Evolutionary conservation across 2,797 vertebrate species (phyloP).

Genomic region (Oophaga sylvatica): DNA sequence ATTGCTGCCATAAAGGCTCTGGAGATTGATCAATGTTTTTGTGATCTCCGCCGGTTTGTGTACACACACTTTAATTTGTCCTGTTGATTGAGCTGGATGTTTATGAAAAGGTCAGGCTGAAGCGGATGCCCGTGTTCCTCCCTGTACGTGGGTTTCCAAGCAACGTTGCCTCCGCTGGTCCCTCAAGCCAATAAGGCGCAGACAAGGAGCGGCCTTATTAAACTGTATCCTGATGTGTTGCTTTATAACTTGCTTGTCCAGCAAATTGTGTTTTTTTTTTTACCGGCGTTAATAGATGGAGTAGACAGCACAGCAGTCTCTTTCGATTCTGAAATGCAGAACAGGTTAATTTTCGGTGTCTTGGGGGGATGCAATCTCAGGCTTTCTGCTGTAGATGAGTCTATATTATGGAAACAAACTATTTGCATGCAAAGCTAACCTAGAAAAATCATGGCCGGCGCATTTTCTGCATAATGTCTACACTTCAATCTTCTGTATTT

Average conservation of each 20-base stretch:
- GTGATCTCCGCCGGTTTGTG: slow-evolving; percentile 15
- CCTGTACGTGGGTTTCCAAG: slow-evolving; percentile 51
- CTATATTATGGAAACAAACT: not conserved
- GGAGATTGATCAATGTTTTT: slow-evolving; percentile 15
- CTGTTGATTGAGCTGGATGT: slow-evolving; percentile 44
- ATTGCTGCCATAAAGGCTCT: slow-evolving; percentile 11
- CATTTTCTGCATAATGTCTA: not conserved
- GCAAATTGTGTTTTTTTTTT: slow-evolving; percentile 8
- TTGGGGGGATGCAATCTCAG: not conserved
- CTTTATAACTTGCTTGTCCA: slow-evolving; percentile 18
- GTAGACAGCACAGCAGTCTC: not conserved
- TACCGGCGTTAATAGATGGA: not conserved
- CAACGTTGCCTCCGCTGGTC: slow-evolving; percentile 38
- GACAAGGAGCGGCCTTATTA: slow-evolving; percentile 13
- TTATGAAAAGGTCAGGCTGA: slow-evolving; percentile 52
- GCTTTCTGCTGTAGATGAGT: not conserved
- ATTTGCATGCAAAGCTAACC: slow-evolving; percentile 8
- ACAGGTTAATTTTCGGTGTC: not conserved
- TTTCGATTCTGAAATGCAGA: not conserved
- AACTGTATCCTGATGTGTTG: slow-evolving; percentile 28
- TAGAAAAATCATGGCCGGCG: not conserved
- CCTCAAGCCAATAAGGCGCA: not conserved
- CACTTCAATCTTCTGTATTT: not conserved
- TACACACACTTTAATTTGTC: slow-evolving; percentile 48
- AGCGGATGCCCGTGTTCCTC: slow-evolving; percentile 6